These are phyloP conservation scores for Botia almorhae DNA, from an alignment of 2,797 vertebrate genomes.

Conservation along the genomic window DNA sequence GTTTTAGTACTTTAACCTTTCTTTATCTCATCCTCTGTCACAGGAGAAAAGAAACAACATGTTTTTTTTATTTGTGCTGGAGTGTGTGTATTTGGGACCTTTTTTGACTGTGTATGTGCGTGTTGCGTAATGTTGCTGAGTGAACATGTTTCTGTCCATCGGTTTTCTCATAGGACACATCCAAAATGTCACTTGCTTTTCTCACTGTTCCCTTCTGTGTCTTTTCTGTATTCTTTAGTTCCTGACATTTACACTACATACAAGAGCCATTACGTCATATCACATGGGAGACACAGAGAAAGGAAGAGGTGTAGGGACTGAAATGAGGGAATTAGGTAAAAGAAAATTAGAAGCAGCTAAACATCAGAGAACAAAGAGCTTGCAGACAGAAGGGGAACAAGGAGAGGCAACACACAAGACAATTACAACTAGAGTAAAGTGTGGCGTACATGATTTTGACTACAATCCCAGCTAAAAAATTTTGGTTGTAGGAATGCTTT, in stretches of 20 bases:
- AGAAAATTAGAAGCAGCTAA: background rate
- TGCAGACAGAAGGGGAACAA: conserved; percentile 58
- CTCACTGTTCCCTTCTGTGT: conserved; percentile 47
- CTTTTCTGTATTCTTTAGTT: conserved; percentile 39
- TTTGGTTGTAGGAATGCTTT: no score
- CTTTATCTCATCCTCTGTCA: background rate
- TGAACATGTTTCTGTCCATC: conserved; percentile 71
- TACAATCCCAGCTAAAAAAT: no score
- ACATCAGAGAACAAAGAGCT: conserved; percentile 58
- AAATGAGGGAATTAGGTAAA: conserved; percentile 2
- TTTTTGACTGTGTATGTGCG: conserved; percentile 33
- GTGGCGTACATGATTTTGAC: no score
- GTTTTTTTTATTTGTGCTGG: background rate
- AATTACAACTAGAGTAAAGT: no score
- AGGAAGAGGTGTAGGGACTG: background rate
- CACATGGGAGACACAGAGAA: conserved; percentile 20
- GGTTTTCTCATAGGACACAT: conserved; percentile 66
- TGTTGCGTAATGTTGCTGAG: conserved; percentile 69
- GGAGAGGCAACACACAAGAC: conserved; percentile 4
- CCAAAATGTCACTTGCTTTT: conserved; percentile 68
- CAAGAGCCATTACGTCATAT: conserved; percentile 44
- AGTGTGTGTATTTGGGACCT: conserved; percentile 11
- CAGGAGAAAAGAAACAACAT: background rate
- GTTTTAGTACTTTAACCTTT: background rate
- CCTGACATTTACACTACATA: conserved; percentile 59